These are phyloP conservation scores for Burhinus bistriatus DNA, from an alignment of 2,113 vertebrate species.

Conservation along the genomic window DNA sequence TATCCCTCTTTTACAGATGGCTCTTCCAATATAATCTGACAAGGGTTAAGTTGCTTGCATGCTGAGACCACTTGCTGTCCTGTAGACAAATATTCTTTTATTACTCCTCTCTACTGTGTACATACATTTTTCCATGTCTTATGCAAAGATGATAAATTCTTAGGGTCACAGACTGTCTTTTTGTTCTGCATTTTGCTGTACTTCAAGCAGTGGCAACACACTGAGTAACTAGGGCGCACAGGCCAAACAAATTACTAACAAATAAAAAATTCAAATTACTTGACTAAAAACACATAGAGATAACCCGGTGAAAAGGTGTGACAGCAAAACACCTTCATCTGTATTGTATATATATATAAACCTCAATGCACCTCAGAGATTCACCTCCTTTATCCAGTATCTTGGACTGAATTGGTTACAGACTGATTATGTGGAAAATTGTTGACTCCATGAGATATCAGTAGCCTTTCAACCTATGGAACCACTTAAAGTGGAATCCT, in stretches of 20 bases:
- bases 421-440: background rate
- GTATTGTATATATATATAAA: background rate
- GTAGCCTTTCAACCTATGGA: background rate
- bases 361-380: background rate
- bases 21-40: conserved; percentile 18
- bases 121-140: background rate
- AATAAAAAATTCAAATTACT: background rate
- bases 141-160: background rate
- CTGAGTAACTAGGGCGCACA: background rate
- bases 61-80: conserved; percentile 29
- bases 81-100: conserved; percentile 3
- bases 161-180: background rate
- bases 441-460: background rate
- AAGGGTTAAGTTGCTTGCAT: conserved; percentile 10
- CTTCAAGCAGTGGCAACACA: background rate
- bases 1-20: background rate
- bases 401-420: background rate
- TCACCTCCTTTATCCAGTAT: background rate
- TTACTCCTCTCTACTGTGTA: background rate
- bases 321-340: background rate
- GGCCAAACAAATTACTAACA: background rate
- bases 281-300: background rate
- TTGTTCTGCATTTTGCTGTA: background rate
- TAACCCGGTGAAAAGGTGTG: background rate
- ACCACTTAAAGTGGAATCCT: background rate